Base-by-base conservation (phyloP, 2,888 invertebrate species). In the Protonemura montana region DNA sequence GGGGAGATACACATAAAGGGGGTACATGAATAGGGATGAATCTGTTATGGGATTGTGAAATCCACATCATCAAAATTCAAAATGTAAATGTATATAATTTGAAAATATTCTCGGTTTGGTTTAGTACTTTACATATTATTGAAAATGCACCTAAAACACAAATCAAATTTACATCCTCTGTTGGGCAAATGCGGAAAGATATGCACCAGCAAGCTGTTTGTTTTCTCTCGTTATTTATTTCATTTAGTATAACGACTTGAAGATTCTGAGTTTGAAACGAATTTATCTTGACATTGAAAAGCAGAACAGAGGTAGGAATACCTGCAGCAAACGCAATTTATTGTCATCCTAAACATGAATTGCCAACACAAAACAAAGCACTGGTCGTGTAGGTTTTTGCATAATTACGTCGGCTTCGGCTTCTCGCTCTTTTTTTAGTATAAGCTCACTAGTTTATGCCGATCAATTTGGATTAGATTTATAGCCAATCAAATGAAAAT, bases 11-110 rank as follows among this genome's bases (percentile, higher is more conserved):
- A 76, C 42, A 59, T 30, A 42, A 81, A 28, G 30, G 85, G 35
- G 78, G 85, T 28, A 28, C 81, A 30, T 76, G 86, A 86, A 82
- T 82, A 82, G 76, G 83, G 86, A 86, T 86, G 81, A 86, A 82
- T 86, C 86, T 82, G 86, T 86, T 86, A 86, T 86, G 82, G 83
- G 86, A 77, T 83, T 86, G 86, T 76, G 59, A 81, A 81, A 81
- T 81, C 30, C 81, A 81, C 81, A 28, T 81, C 81, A 81, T 81
- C 28, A 81, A 81, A 81, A 81, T 81, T 81, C 30, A 59, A 59
- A 59, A 59, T 59, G 78, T 28, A 78, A 28, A 78, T 78, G 27
- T 78, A 28, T 78, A 28, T 26, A 28, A 78, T 78, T 78, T 78
- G 78, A 78, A 28, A 78, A 78, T 26, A 26, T 78, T 28, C 27